Base-by-base conservation (phyloP, 2,888 invertebrate genomes). In the Axea sp. region DNA sequence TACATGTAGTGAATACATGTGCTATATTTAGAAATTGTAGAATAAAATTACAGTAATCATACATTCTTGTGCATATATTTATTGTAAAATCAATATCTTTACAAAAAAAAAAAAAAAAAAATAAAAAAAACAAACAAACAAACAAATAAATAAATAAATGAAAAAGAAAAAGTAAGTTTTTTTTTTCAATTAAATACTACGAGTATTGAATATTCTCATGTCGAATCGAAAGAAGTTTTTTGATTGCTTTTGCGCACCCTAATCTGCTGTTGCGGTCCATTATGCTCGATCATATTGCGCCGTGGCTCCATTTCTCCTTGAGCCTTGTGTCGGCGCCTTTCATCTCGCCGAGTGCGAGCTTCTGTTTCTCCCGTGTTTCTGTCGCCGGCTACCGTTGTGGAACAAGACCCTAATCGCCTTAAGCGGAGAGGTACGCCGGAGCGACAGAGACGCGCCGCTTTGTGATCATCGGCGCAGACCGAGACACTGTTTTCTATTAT, bases 281-380 rank as follows among this genome's bases (percentile, higher is more conserved):
- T 82, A 82, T 82, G 80, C 81, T 75, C 78, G 81, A 83, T 83
- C 82, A 80, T 82, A 82, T 83, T 80, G 80, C 82, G 80, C 81
- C 81, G 80, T 77, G 79, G 77, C 77, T 79, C 78, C 77, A 76
- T 79, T 78, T 81, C 80, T 78, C 75, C 78, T 81, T 80, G 76
- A 77, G 74, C 71, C 62, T 64, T 71, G 75, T 77, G 80, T 78
- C 83, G 83, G 84, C 78, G 76, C 77, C 84, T 84, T 84, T 84
- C 82, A 84, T 84, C 83, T 83, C 73, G 53, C 76, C 71, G 77
- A 81, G 81, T 81, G 77, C 80, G 80, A 83, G 84, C 84, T 84
- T 84, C 84, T 84, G 84, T 83, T 84, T 84, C 83, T 81, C 78
- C 82, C 81, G 82, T 83, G 83, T 84, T 84, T 84, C 84, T 83